Evolutionary conservation across 2,113 vertebrate species (phyloP).

Genomic region (Cephalopterus ornatus): DNA sequence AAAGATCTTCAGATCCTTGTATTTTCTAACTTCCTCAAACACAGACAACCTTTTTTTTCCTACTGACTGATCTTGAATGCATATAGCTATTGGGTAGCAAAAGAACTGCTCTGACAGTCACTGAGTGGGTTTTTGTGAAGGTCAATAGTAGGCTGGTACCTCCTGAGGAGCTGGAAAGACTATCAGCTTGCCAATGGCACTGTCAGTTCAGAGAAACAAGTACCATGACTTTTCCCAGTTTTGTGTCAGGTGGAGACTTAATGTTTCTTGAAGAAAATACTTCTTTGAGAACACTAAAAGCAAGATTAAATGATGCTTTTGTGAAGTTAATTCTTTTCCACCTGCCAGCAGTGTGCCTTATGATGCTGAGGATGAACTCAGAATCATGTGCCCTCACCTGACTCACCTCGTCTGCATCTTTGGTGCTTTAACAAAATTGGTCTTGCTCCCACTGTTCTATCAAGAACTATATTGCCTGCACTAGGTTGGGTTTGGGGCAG

Average conservation of each 20-base stretch:
- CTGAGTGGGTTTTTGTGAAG: not conserved
- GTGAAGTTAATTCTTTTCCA: not conserved
- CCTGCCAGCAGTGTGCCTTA: not conserved
- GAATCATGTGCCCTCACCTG: not conserved
- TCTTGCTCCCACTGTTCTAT: not conserved
- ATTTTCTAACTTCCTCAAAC: not conserved
- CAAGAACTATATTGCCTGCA: not conserved
- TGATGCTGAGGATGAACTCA: not conserved
- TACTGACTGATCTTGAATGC: not conserved
- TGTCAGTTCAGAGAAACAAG: not conserved
- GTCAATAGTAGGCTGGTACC: not conserved
- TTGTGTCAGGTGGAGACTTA: not conserved
- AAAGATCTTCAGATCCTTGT: not conserved
- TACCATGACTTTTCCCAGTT: not conserved
- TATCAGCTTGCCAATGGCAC: not conserved
- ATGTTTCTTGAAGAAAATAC: not conserved
- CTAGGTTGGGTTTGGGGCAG: not conserved
- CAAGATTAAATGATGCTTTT: not conserved
- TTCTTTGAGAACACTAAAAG: not conserved
- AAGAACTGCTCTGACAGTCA: not conserved
- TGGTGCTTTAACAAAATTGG: not conserved
- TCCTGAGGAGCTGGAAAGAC: not conserved
- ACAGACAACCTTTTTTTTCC: not conserved
- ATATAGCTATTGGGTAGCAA: not conserved
- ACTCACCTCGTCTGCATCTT: not conserved